Conservation (phyloP, 2,797 vertebrate genomes). For the Furcifer pardalis region DNA sequence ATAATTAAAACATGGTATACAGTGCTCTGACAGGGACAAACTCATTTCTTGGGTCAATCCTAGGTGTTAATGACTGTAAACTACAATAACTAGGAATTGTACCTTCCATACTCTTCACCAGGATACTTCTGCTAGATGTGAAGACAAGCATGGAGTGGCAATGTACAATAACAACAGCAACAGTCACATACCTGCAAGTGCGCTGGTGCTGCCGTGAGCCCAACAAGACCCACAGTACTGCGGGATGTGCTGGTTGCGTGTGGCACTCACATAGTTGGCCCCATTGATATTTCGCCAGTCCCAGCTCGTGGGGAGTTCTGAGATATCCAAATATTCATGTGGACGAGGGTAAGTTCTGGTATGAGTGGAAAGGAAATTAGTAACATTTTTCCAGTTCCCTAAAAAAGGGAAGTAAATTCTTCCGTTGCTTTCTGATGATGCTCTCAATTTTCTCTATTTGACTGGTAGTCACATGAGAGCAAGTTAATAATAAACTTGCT, state of each 20-base stretch:
- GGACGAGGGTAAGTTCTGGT: constrained; percentile 82
- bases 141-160: neutral
- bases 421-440: neutral
- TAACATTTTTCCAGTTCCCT: neutral
- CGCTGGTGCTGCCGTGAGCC: constrained; percentile 95
- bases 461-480: too few relatives aligned
- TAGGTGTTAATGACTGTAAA: too few relatives aligned
- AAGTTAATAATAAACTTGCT: too few relatives aligned
- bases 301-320: constrained; percentile 84
- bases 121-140: too few relatives aligned
- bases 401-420: neutral
- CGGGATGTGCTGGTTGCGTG: constrained; percentile 96
- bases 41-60: too few relatives aligned
- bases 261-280: constrained; percentile 88
- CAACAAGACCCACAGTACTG: constrained; percentile 98
- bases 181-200: constrained; percentile 85
- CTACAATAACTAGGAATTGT: too few relatives aligned
- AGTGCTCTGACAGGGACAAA: too few relatives aligned
- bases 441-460: too few relatives aligned
- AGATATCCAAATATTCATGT: constrained; percentile 82
- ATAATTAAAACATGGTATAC: too few relatives aligned
- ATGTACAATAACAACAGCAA: too few relatives aligned
- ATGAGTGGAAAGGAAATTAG: accelerated
- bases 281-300: constrained; percentile 92
- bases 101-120: too few relatives aligned